phyloP scores from a whole-genome alignment of 2,113 vertebrate genomes.

The Chaetorhynchus papuensis region DNA sequence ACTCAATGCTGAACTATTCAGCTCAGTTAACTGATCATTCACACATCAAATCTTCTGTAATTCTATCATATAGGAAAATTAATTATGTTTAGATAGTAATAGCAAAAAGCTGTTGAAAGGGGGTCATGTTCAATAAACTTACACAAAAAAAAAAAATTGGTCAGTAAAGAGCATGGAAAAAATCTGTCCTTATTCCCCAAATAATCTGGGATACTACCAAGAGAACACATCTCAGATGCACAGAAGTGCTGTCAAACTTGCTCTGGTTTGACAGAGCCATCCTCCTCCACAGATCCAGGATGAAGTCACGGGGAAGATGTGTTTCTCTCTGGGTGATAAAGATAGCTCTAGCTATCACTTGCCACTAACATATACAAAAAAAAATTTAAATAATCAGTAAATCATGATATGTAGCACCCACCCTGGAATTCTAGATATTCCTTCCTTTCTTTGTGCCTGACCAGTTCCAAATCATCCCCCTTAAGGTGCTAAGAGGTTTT shows the following conservation, averaged over 20 bases:
- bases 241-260: neutral
- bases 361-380: neutral
- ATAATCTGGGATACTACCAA: neutral
- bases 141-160: neutral
- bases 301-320: neutral
- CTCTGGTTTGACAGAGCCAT: neutral
- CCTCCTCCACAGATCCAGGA: neutral
- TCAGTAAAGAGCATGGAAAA: neutral
- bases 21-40: neutral
- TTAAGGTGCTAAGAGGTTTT: neutral
- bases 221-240: neutral
- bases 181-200: neutral
- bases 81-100: neutral
- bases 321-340: neutral
- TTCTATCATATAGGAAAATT: neutral
- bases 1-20: neutral
- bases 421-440: neutral
- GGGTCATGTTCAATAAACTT: neutral
- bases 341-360: neutral
- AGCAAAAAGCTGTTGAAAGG: neutral
- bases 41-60: neutral
- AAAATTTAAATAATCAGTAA: neutral
- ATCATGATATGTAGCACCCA: neutral
- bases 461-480: neutral
- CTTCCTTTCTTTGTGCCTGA: neutral